These are phyloP conservation scores for Lampris incognitus DNA, from an alignment of 2,113 vertebrate species.

Conservation along the genomic window DNA sequence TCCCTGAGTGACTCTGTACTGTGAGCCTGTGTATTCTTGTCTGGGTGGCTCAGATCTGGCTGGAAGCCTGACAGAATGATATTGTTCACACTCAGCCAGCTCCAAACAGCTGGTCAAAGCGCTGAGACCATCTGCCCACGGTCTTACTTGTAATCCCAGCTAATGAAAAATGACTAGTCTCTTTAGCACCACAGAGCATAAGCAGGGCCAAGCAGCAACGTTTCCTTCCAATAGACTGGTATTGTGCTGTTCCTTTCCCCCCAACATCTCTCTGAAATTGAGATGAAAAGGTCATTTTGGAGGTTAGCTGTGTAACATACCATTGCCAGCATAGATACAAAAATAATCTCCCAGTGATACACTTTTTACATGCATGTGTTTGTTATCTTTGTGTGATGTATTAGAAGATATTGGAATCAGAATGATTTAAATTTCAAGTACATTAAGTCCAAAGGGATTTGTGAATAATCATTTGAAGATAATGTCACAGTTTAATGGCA, in stretches of 20 bases:
- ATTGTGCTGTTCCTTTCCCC: slow-evolving; percentile 17
- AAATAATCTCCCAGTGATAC: too few relatives aligned
- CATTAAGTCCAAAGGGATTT: too few relatives aligned
- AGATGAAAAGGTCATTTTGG: slow-evolving; percentile 20
- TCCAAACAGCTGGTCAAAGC: slow-evolving; percentile 69
- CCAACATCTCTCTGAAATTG: slow-evolving; percentile 19
- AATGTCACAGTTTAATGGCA: too few relatives aligned
- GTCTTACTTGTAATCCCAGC: slow-evolving; percentile 57
- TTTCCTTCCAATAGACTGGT: slow-evolving; percentile 41
- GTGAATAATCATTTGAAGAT: too few relatives aligned
- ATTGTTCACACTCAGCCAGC: slow-evolving; percentile 67
- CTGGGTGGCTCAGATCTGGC: slow-evolving; percentile 66
- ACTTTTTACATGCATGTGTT: too few relatives aligned
- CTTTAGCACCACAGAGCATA: slow-evolving; percentile 32
- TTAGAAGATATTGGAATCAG: too few relatives aligned
- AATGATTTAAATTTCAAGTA: too few relatives aligned
- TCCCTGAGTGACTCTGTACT: slow-evolving; percentile 57
- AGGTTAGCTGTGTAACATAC: slow-evolving; percentile 25
- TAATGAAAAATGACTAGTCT: slow-evolving; percentile 63
- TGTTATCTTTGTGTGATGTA: too few relatives aligned
- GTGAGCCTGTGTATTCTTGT: slow-evolving; percentile 63
- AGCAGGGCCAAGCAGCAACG: slow-evolving; percentile 17
- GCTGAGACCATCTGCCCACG: slow-evolving; percentile 62
- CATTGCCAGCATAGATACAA: too few relatives aligned
- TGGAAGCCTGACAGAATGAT: slow-evolving; percentile 66